Conservation (phyloP, 2,888 invertebrate genomes). For the Dynastes grantii region DNA sequence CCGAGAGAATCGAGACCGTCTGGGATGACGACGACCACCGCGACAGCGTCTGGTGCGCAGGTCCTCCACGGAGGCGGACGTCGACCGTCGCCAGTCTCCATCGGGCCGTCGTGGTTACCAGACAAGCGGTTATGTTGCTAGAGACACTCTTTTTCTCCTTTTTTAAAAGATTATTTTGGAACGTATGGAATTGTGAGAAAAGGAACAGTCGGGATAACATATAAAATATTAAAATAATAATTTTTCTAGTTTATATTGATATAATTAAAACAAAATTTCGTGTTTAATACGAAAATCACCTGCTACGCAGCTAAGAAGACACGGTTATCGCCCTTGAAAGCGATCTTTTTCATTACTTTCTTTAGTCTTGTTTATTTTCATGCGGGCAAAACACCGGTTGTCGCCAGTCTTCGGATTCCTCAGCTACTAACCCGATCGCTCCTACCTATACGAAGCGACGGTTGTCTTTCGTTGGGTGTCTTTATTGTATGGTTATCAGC, state of each 20-base stretch:
- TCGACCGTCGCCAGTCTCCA: conserved; percentile 38
- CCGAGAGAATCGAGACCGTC: conserved; percentile 12
- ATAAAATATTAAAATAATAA: too few species aligned
- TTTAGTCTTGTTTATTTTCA: conserved; percentile 25
- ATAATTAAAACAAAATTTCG: too few species aligned
- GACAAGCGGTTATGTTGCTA: neutral
- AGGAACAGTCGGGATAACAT: too few species aligned
- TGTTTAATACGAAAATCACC: neutral
- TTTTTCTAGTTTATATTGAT: too few species aligned
- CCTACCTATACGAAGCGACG: too few species aligned
- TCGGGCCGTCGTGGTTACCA: conserved; percentile 27
- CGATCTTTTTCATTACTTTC: neutral
- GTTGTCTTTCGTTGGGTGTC: too few species aligned
- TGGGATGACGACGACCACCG: neutral
- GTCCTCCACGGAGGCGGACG: conserved; percentile 29
- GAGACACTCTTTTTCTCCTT: neutral
- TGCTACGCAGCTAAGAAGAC: neutral
- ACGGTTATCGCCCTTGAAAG: conserved; percentile 18
- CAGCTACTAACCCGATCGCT: neutral
- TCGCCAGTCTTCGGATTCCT: conserved; percentile 8
- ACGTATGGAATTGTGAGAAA: too few species aligned
- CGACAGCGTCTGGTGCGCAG: conserved; percentile 36
- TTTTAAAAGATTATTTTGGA: too few species aligned
- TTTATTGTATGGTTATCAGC: neutral
- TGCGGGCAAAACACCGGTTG: neutral